Evolutionary conservation across 2,888 invertebrate genomes (phyloP), one percentile per base, ranked within the genome.

Genomic region (Coronaproctus castanopsis): DNA sequence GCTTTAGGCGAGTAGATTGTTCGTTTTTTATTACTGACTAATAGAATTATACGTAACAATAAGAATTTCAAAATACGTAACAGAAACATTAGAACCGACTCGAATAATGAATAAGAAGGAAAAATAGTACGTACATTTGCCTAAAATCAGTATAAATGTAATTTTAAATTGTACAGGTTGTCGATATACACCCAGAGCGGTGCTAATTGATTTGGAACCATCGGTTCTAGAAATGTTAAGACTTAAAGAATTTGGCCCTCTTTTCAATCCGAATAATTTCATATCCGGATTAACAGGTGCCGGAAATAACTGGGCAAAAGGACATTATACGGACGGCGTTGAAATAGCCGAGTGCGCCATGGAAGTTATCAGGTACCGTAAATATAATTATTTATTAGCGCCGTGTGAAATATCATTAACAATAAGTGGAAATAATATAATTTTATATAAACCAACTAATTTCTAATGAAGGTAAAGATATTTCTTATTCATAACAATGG

Each of bases 261-360:
- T 56, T 49, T 61, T 59, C n/a, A 36, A 54, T 50, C 59, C 59
- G 24, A 54, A 59, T 55, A 59, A 59, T 55, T 59, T 59, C 21
- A 59, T 59, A 18, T 51, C 54, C 8, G 59, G 59, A 24, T 23
- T 59, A 18, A 55, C 54, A 24, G 58, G 58, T 19, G 58, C 58
- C 21, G 58, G 58, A 49, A 58, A 58, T 36, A 58, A 58, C 18
- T 58, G 58, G 58, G 58, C 58, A 10, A 58, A 58, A 49, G 58
- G 58, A 2, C 58, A 58, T 36, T 58, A 54, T 21, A 59, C 59
- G 3, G 59, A 59, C 24, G 59, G 59, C n/a, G 48, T 54, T 2
- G 59, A 59, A 59, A 49, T 59, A 24, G 59, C 59, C 1, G 59
- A 59, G 8, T 49, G 51, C 18, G 54, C 59, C 1, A 49, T 59